Evolutionary conservation across 1,140 invertebrate genomes (phyloP).

Genomic region (Maniola jurtina): DNA sequence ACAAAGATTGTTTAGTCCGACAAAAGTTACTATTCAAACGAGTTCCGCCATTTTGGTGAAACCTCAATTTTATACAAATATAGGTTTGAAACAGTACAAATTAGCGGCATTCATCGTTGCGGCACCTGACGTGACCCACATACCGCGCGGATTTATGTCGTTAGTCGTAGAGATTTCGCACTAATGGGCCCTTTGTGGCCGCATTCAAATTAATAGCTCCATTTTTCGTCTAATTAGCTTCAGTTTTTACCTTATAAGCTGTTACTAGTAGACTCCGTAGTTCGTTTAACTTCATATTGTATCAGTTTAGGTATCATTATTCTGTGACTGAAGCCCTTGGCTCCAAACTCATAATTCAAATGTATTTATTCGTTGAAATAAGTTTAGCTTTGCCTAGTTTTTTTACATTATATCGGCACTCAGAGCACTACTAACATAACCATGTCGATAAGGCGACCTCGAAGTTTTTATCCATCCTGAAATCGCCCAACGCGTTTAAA

Average conservation of each 20-base stretch:
- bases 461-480: no score
- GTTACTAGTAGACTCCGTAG: background rate
- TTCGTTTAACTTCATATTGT: background rate
- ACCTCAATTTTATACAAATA: constrained; percentile 6
- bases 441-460: no score
- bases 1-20: background rate
- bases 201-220: constrained; percentile 20
- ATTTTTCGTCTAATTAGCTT: constrained; percentile 9
- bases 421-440: no score
- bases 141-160: constrained; percentile 17
- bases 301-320: background rate
- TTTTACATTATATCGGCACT: no score
- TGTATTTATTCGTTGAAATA: no score
- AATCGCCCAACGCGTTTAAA: no score
- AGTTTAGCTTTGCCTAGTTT: no score
- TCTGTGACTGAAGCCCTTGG: no score
- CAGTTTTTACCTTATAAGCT: constrained; percentile 1
- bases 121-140: constrained; percentile 30
- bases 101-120: constrained; percentile 13
- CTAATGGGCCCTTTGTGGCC: constrained; percentile 24
- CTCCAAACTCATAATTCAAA: no score
- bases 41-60: background rate
- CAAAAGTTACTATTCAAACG: background rate
- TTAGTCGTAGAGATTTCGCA: constrained; percentile 12
- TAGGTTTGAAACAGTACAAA: constrained; percentile 17